phyloP scores from a whole-genome alignment of 2,888 invertebrate genomes.

The Caenorhabditis sp. region DNA sequence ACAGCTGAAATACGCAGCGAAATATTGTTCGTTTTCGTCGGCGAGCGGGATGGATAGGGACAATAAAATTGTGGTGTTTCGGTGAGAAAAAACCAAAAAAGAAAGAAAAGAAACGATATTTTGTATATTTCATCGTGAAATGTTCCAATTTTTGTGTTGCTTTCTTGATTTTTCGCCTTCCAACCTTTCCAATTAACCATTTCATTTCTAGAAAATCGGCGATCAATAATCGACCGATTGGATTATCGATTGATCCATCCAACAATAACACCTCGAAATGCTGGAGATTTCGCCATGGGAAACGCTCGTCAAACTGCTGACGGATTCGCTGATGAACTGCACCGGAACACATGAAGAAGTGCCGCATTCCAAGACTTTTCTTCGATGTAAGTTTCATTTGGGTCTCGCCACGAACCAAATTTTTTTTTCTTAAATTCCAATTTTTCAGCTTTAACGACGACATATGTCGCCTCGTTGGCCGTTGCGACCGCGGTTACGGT shows the following conservation, averaged over 20 bases:
- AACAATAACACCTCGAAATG: constrained; percentile 20
- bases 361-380: constrained; percentile 72
- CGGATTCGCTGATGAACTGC: constrained; percentile 77
- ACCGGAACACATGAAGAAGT: constrained; percentile 66
- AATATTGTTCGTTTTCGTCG: too few relatives aligned
- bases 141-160: too few relatives aligned
- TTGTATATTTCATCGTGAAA: too few relatives aligned
- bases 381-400: constrained; percentile 56
- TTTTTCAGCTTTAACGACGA: constrained; percentile 66
- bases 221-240: background rate
- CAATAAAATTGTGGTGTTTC: too few relatives aligned
- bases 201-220: too few relatives aligned
- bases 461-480: constrained; percentile 72
- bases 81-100: too few relatives aligned
- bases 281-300: constrained; percentile 69
- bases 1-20: too few relatives aligned
- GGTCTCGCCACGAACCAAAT: background rate
- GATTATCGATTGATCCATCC: constrained; percentile 7
- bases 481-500: constrained; percentile 71
- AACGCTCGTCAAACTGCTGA: constrained; percentile 74
- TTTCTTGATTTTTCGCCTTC: too few relatives aligned
- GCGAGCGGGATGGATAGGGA: too few relatives aligned
- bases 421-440: too few relatives aligned
- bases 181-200: too few relatives aligned
- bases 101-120: too few relatives aligned